A percentile compares a stretch with the other conserved stretches of the same genome.
These are phyloP conservation scores for Tachysurus fulvidraco DNA, from an alignment of 2,113 vertebrate genomes.

Conservation along the genomic window DNA sequence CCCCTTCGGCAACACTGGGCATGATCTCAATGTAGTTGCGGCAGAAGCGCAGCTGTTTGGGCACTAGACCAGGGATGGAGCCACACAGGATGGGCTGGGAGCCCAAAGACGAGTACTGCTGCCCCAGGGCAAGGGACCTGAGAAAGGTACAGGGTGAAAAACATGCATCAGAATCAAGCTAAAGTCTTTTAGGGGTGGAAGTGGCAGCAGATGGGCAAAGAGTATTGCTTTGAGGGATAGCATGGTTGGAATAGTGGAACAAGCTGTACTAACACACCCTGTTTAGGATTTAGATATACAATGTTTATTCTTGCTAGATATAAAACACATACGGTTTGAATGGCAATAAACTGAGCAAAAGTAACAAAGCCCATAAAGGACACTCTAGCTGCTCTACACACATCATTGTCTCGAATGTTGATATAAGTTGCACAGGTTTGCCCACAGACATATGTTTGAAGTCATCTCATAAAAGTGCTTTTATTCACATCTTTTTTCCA, in stretches of 20 bases:
- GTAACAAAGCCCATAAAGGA: neutral
- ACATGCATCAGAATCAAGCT: neutral
- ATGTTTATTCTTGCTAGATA: neutral
- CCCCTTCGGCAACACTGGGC: constrained; percentile 94
- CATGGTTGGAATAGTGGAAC: neutral
- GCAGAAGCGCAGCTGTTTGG: constrained; percentile 97
- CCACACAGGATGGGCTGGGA: constrained; percentile 93
- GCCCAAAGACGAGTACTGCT: constrained; percentile 90
- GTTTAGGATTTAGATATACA: neutral
- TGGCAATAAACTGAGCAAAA: neutral
- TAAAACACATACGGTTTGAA: neutral
- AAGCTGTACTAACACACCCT: neutral
- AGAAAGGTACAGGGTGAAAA: constrained; percentile 3
- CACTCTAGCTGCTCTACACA: neutral
- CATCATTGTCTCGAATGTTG: neutral
- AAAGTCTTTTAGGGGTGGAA: neutral
- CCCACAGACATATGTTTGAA: constrained; percentile 11
- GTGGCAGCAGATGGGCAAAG: neutral
- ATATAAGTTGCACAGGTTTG: neutral
- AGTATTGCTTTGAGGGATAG: neutral
- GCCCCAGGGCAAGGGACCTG: constrained; percentile 94
- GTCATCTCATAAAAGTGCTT: neutral
- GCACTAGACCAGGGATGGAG: constrained; percentile 93
- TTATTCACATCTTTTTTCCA: neutral
- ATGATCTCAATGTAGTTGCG: constrained; percentile 98